Conservation (phyloP, 1,140 invertebrate genomes). For the Oppia nitens region DNA sequence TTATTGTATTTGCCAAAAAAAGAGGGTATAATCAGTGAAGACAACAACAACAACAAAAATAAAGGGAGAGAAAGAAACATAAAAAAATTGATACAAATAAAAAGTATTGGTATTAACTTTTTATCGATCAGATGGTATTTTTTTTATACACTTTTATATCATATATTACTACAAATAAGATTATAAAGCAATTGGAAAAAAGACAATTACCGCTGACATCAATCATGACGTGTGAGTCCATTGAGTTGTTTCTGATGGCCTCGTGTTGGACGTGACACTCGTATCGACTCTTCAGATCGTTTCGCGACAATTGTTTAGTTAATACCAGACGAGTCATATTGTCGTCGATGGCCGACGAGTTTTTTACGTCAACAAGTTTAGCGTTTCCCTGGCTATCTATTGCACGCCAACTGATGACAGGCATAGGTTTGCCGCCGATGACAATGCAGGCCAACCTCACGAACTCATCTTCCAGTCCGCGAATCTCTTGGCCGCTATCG, state of each 20-base stretch:
- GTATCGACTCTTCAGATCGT: conserved; percentile 53
- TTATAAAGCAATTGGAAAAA: not conserved
- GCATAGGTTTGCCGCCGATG: conserved; percentile 49
- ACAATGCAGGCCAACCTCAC: conserved; percentile 12
- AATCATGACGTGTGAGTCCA: conserved; percentile 44
- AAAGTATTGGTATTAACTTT: too few relatives aligned
- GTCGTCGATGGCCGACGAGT: not conserved
- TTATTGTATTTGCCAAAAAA: too few relatives aligned
- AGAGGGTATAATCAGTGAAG: too few relatives aligned
- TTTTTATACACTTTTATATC: too few relatives aligned
- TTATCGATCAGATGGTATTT: too few relatives aligned
- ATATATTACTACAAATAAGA: too few relatives aligned
- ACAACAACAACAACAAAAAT: not conserved
- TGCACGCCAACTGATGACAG: conserved; percentile 51
- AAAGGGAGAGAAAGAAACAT: conserved; percentile 1
- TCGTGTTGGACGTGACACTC: conserved; percentile 38
- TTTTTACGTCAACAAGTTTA: not conserved
- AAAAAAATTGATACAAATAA: not conserved
- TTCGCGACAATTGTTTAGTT: conserved; percentile 47
- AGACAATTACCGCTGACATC: conserved; percentile 62
- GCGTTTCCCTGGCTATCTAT: conserved; percentile 23
- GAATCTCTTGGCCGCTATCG: not conserved
- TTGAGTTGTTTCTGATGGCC: conserved; percentile 33
- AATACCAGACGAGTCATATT: conserved; percentile 31
- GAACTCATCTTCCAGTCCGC: conserved; percentile 8